Base-by-base conservation (phyloP, 1,140 invertebrate genomes). In the Trialeurodes vaporariorum region DNA sequence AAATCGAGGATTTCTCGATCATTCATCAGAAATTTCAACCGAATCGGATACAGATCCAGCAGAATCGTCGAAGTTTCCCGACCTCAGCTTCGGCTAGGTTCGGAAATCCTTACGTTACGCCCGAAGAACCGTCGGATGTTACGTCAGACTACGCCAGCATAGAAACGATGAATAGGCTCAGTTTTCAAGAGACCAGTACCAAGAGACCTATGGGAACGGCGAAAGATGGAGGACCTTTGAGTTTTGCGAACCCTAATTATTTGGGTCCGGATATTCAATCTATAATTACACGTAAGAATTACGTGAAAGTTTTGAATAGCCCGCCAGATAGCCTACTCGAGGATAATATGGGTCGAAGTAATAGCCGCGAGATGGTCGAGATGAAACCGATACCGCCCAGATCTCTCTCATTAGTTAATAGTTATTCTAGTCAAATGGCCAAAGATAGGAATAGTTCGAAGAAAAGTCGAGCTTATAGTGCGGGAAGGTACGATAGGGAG, bases 141-240 rank as follows among this genome's bases (percentile, higher is more conserved):
- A 90, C 87, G 0, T 90, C 87, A 0, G 88, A 90, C 73, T 91
- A 91, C 73, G 86, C 86, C 25, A 89, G 87, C 71, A 88, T 89
- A 40, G 88, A 88, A 74, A 83, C 84, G 0, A 78, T 86, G 1
- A 84, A 85, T 75, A 80, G 75, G 74, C 76, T 77, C 34, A 49
- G 34, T 17, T 49, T 49, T 17, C 34, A 49, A 17, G 34, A 9
- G 72, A 84, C 75, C 72, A 70, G 78, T 76, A 63, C 76, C 74
- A 9, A 75, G 73, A 61, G 76, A 67, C 13, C 63, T 25, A 2
- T n/a, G n/a, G 40, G 13, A 13, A 13, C 12, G 40, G 21, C 25
- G 13, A 26, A 2, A 17, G 22, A 25, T 22, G 25, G 13, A 64
- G 23, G 27, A 1, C 71, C 72, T n/a, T 67, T 69, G 25, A 72